phyloP scores from a whole-genome alignment of 2,888 invertebrate genomes.

The Amitus sp. region DNA sequence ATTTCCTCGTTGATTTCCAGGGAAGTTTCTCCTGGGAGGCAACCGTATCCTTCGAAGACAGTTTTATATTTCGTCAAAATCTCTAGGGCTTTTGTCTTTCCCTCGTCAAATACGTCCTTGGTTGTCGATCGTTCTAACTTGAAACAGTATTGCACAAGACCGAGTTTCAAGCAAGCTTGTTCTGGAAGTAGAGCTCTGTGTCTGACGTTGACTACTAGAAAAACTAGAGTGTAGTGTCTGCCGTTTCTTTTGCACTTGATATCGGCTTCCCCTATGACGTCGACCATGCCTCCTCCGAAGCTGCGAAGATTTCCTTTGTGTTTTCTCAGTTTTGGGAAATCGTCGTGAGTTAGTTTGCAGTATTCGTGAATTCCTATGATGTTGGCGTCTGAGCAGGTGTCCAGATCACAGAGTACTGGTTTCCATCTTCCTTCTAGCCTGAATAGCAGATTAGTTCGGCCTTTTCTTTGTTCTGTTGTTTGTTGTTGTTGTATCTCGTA shows the following conservation, averaged over 20 bases:
- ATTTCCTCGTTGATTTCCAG: slow-evolving; percentile 1
- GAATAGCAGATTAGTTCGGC: background rate
- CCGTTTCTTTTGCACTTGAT: slow-evolving; percentile 1
- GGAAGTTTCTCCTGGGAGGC: background rate
- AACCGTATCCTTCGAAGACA: slow-evolving; percentile 2
- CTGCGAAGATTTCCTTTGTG: background rate
- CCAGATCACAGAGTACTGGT: slow-evolving; percentile 8
- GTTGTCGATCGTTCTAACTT: background rate
- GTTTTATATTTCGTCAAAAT: background rate
- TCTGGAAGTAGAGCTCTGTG: slow-evolving; percentile 10
- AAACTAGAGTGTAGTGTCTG: background rate
- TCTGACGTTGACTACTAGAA: slow-evolving; percentile 5
- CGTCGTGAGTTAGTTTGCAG: background rate
- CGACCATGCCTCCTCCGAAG: slow-evolving; percentile 9
- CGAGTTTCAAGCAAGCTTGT: slow-evolving; percentile 1
- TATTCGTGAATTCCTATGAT: slow-evolving; percentile 7
- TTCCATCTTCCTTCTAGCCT: background rate
- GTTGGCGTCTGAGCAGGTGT: slow-evolving; percentile 10
- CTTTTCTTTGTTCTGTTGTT: slow-evolving; percentile 3
- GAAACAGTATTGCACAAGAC: slow-evolving; percentile 12
- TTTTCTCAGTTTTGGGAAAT: background rate
- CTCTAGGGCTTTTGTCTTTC: background rate
- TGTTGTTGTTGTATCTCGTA: background rate
- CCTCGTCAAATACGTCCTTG: background rate
- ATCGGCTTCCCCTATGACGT: slow-evolving; percentile 5